A percentile compares a stretch with the other conserved stretches of the same genome.
Conservation (phyloP, 2,113 vertebrate genomes). For the Pelecanus crispus region DNA sequence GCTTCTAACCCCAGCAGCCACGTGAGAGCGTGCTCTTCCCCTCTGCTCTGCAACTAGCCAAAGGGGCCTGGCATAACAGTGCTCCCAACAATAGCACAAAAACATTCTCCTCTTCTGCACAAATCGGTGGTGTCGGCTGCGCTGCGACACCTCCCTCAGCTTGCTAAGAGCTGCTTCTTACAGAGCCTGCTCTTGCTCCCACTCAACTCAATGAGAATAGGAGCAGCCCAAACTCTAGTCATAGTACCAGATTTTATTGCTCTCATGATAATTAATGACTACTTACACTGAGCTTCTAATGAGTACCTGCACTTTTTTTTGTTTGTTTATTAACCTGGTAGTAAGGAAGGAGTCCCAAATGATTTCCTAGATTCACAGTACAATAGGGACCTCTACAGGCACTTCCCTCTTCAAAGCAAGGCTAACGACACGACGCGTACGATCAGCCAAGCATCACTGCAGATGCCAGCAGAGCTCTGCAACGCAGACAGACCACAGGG, state of each 20-base stretch:
- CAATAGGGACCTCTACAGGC: conserved; percentile 49
- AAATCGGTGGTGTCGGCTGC: neutral
- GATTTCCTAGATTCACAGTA: neutral
- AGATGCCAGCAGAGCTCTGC: neutral
- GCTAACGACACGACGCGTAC: rapidly evolving
- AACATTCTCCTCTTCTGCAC: neutral
- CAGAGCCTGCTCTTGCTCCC: neutral
- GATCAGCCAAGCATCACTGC: neutral
- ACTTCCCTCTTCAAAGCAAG: neutral
- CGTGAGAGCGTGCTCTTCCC: neutral
- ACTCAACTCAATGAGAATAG: neutral
- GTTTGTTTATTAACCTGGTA: neutral
- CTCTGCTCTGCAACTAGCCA: neutral
- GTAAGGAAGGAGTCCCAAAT: neutral
- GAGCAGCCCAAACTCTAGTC: neutral
- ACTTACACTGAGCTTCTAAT: conserved; percentile 7
- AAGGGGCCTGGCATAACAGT: rapidly evolving
- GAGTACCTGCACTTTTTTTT: neutral
- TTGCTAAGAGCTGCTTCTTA: neutral
- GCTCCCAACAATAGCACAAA: neutral
- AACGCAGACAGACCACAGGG: no score
- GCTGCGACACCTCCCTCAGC: neutral
- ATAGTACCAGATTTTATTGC: neutral
- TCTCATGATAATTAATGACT: neutral
- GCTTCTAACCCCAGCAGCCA: neutral